phyloP scores from a whole-genome alignment of 2,113 vertebrate genomes.

The Trichomycterus rosablanca region DNA sequence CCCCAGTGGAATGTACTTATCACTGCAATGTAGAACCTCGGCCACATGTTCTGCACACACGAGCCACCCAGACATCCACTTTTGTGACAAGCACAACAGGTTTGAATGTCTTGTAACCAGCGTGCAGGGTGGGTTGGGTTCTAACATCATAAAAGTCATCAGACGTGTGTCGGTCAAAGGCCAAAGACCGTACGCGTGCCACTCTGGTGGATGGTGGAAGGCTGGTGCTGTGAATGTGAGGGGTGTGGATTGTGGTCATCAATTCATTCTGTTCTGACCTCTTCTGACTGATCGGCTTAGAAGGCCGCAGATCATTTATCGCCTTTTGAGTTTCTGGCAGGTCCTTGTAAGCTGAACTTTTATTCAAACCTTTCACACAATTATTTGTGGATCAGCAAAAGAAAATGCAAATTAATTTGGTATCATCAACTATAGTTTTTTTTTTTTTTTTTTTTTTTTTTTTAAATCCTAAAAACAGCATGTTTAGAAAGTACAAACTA shows the following conservation, averaged over 20 bases:
- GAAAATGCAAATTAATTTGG: too few relatives aligned
- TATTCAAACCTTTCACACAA: too few relatives aligned
- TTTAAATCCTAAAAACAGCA: too few relatives aligned
- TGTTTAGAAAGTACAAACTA: too few relatives aligned
- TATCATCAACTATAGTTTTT: too few relatives aligned
- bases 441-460: too few relatives aligned
- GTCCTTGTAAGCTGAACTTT: neutral
- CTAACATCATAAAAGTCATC: constrained; percentile 23
- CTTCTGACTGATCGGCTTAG: constrained; percentile 4
- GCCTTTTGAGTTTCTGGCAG: constrained; percentile 2
- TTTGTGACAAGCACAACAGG: too few relatives aligned
- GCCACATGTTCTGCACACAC: too few relatives aligned
- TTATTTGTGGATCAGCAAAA: too few relatives aligned
- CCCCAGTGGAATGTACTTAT: too few relatives aligned
- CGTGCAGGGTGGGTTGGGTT: neutral
- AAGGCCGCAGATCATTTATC: neutral
- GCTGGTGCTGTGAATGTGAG: constrained; percentile 17
- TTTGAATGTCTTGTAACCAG: constrained; percentile 5
- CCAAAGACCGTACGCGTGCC: constrained; percentile 5
- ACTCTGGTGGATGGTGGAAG: constrained; percentile 21
- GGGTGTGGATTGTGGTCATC: neutral
- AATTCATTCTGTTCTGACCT: constrained; percentile 14
- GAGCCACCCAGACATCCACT: too few relatives aligned
- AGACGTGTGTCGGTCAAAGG: constrained; percentile 23
- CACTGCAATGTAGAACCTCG: too few relatives aligned